phyloP scores from a whole-genome alignment of 2,797 vertebrate species.

The Manis crassicaudata region DNA sequence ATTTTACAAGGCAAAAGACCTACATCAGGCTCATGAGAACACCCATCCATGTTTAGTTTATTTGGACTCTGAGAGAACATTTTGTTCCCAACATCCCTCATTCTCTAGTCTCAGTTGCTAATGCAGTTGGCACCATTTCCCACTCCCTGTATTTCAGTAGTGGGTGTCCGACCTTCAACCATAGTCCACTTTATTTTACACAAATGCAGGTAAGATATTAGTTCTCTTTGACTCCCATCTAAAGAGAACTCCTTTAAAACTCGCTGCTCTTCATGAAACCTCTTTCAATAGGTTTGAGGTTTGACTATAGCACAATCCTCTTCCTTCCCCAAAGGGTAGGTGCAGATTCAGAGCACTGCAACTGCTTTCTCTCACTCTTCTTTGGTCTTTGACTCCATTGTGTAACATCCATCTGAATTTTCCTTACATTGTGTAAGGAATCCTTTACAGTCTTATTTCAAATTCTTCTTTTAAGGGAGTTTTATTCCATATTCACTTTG shows the following conservation, averaged over 20 bases:
- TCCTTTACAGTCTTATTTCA: background rate
- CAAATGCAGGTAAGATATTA: background rate
- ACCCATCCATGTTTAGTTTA: background rate
- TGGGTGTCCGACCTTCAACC: background rate
- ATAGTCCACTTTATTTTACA: background rate
- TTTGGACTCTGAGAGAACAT: background rate
- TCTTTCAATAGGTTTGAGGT: background rate
- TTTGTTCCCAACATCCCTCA: fast-evolving
- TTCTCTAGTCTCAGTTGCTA: background rate
- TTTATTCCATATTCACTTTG: background rate
- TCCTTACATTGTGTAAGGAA: background rate
- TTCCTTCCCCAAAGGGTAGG: background rate
- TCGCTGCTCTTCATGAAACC: background rate
- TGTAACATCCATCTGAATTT: background rate
- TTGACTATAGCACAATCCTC: background rate
- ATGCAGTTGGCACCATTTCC: background rate
- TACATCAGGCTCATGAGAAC: background rate
- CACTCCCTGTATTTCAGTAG: background rate
- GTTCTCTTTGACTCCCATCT: background rate
- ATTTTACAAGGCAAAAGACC: background rate
- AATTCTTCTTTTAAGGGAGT: background rate
- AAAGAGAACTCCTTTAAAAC: background rate
- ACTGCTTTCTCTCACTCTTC: background rate
- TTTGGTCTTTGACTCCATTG: background rate
- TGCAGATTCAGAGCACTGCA: background rate